These are phyloP conservation scores for Hemibagrus wyckioides DNA, from an alignment of 2,113 vertebrate genomes.

Conservation along the genomic window DNA sequence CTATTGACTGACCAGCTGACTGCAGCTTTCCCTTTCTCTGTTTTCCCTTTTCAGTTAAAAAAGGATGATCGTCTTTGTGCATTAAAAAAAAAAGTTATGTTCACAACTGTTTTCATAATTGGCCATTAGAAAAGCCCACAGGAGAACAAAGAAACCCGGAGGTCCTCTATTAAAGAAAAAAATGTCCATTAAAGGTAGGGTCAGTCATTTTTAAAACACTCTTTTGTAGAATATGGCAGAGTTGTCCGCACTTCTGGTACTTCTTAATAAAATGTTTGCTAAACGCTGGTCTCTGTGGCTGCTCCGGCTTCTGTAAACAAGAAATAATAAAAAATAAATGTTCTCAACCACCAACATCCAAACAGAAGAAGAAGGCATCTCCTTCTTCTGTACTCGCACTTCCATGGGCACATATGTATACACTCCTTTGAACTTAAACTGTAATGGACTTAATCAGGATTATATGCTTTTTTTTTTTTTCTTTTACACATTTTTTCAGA, in stretches of 20 bases:
- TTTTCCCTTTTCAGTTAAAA: conserved; percentile 2
- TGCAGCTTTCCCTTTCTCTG: conserved; percentile 1
- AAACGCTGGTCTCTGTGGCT: not conserved
- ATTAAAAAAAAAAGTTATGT: not conserved
- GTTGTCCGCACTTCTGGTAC: not conserved
- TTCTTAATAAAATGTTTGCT: not conserved
- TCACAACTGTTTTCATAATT: not conserved
- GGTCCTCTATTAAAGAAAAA: not conserved
- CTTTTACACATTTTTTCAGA: not conserved
- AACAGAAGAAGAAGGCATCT: not conserved
- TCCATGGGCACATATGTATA: not conserved
- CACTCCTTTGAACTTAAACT: not conserved
- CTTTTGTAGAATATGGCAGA: not conserved
- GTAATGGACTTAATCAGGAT: not conserved
- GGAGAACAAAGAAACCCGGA: not conserved
- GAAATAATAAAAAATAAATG: not conserved
- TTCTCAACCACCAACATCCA: not conserved
- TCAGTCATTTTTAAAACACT: not conserved
- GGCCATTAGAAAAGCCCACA: not conserved
- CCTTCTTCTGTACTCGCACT: too few species aligned
- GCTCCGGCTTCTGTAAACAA: not conserved
- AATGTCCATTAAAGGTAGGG: not conserved
- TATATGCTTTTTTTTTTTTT: not conserved
- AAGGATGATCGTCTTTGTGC: not conserved
- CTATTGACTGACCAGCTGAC: conserved; percentile 41